Conservation (phyloP, 2,113 vertebrate species). For the Corydoras maculifer region DNA sequence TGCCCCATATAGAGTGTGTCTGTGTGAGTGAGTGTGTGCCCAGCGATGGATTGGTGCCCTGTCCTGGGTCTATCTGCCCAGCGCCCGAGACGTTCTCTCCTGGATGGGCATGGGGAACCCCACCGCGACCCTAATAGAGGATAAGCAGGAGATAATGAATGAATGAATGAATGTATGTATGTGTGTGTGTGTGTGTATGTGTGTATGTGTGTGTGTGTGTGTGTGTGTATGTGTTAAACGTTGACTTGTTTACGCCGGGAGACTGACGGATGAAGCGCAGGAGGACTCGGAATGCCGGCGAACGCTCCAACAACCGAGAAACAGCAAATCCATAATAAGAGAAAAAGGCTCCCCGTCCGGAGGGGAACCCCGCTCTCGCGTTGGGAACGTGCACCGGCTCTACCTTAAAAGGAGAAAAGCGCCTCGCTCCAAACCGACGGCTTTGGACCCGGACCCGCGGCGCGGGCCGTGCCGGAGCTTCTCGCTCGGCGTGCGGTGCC, state of each 20-base stretch:
- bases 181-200: too few species aligned
- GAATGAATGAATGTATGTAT: too few species aligned
- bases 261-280: neutral
- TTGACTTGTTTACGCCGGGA: neutral
- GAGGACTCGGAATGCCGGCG: conserved; percentile 14
- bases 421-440: conserved; percentile 39
- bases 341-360: conserved; percentile 14
- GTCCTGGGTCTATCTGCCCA: too few species aligned
- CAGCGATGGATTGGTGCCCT: too few species aligned
- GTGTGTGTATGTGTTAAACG: neutral
- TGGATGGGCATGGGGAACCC: too few species aligned
- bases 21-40: too few species aligned
- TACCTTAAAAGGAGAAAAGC: conserved; percentile 71
- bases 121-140: too few species aligned
- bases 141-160: too few species aligned
- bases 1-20: too few species aligned
- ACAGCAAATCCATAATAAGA: conserved; percentile 36
- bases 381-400: conserved; percentile 56
- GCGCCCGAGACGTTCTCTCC: too few species aligned
- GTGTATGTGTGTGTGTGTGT: too few species aligned
- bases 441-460: conserved; percentile 35
- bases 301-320: conserved; percentile 23
- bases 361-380: conserved; percentile 34
- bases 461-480: conserved; percentile 33
- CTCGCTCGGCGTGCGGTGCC: conserved; percentile 45